These are phyloP conservation scores for Drosophila nigricruria DNA, from an alignment of 2,888 invertebrate genomes.

Conservation along the genomic window DNA sequence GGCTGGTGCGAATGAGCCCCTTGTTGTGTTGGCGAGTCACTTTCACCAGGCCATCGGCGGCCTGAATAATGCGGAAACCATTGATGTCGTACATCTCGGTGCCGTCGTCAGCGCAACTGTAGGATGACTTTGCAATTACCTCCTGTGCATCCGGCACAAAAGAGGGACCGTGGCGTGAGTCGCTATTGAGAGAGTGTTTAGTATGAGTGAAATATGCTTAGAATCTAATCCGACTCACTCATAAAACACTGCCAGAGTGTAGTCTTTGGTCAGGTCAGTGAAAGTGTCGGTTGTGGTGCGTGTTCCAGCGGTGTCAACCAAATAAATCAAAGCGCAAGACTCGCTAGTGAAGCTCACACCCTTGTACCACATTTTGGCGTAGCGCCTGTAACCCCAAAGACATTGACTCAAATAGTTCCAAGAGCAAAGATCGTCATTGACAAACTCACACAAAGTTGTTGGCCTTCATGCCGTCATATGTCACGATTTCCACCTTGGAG, in stretches of 20 bases:
- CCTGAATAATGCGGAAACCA: conserved; percentile 93
- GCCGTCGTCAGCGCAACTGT: conserved; percentile 93
- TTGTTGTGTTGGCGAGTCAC: conserved; percentile 89
- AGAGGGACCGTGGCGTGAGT: conserved; percentile 90
- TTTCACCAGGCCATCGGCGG: conserved; percentile 94
- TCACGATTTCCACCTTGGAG: conserved; percentile 94
- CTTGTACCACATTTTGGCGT: conserved; percentile 97
- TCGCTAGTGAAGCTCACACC: conserved; percentile 96
- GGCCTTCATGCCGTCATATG: conserved; percentile 92
- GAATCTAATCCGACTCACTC: conserved; percentile 86
- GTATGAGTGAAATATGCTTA: neutral
- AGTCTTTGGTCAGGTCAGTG: conserved; percentile 93
- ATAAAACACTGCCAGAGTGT: conserved; percentile 93
- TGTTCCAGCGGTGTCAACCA: conserved; percentile 95
- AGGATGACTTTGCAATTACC: conserved; percentile 90
- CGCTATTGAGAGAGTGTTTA: conserved; percentile 83
- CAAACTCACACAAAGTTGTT: conserved; percentile 89
- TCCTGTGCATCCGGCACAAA: conserved; percentile 91
- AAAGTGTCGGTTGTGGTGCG: conserved; percentile 95
- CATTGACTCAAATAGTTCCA: neutral
- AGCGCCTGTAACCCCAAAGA: conserved; percentile 86
- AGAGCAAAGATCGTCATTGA: neutral
- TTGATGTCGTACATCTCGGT: conserved; percentile 95
- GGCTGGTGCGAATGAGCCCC: conserved; percentile 93
- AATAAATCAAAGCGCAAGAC: conserved; percentile 93